A percentile compares a stretch with the other conserved stretches of the same genome.
phyloP scores from a whole-genome alignment of 1,140 invertebrate genomes.

The Myzus persicae region DNA sequence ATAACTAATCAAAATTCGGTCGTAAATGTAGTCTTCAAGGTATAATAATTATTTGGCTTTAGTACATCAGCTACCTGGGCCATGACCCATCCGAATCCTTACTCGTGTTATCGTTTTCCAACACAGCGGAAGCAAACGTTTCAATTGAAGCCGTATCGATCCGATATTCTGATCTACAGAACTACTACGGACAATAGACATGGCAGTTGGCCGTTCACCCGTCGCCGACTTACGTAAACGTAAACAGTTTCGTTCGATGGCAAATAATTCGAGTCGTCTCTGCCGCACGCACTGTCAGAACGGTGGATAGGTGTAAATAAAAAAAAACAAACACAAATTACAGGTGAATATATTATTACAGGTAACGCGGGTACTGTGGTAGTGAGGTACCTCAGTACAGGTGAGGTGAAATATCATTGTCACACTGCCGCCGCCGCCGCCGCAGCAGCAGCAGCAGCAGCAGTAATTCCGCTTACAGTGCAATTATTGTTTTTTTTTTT shows the following conservation, averaged over 20 bases:
- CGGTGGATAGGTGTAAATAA: slow-evolving; percentile 9
- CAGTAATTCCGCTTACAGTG: neutral
- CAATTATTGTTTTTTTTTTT: neutral
- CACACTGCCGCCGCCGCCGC: slow-evolving; percentile 2
- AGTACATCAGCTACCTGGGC: neutral
- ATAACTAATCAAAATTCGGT: neutral
- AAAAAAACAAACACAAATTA: slow-evolving; percentile 37
- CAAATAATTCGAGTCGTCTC: neutral
- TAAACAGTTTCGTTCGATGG: neutral
- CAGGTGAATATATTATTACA: slow-evolving; percentile 32
- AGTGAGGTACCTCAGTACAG: neutral
- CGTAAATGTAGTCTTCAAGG: neutral
- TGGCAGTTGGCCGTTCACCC: too few relatives aligned
- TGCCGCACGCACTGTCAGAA: slow-evolving; percentile 13
- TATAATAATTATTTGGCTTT: neutral
- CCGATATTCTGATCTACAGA: too few relatives aligned
- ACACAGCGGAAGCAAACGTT: neutral
- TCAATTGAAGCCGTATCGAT: neutral
- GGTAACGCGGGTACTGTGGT: neutral
- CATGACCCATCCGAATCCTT: neutral
- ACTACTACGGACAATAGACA: too few relatives aligned
- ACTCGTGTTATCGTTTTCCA: neutral
- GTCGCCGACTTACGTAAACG: neutral
- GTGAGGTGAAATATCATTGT: slow-evolving; percentile 27
- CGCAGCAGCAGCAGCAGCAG: neutral